These are phyloP conservation scores for Antennarius striatus DNA, from an alignment of 2,113 vertebrate genomes.

Conservation along the genomic window DNA sequence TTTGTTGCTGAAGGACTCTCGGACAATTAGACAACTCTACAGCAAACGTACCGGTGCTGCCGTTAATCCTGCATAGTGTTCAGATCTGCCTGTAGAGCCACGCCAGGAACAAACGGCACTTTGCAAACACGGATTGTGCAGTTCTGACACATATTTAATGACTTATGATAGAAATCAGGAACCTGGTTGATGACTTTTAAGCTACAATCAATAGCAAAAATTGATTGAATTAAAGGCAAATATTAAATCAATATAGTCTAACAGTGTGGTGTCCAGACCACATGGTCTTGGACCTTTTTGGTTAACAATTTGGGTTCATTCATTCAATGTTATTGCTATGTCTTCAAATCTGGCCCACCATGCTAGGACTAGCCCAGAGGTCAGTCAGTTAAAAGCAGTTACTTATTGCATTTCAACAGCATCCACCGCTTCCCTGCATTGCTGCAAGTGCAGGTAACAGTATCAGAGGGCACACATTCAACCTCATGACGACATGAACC, in stretches of 20 bases:
- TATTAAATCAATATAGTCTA: slow-evolving; percentile 1
- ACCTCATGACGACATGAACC: slow-evolving; percentile 58
- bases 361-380: slow-evolving; percentile 18
- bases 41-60: too few relatives aligned
- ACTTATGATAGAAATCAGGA: slow-evolving; percentile 28
- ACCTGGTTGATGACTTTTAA: not conserved
- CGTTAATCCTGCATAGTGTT: slow-evolving; percentile 18
- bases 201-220: slow-evolving; percentile 16
- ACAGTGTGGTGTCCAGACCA: slow-evolving; percentile 5
- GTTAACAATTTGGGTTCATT: slow-evolving; percentile 37
- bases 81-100: slow-evolving; percentile 8
- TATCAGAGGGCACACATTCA: slow-evolving; percentile 38
- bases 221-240: slow-evolving; percentile 38
- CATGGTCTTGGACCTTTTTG: slow-evolving; percentile 24
- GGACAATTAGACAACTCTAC: not conserved
- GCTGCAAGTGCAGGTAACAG: slow-evolving; percentile 28
- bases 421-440: slow-evolving; percentile 33
- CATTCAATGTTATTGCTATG: slow-evolving; percentile 50
- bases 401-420: slow-evolving; percentile 62
- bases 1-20: slow-evolving; percentile 7
- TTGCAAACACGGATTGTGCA: slow-evolving; percentile 6
- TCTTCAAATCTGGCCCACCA: slow-evolving; percentile 28
- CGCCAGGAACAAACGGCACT: not conserved
- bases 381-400: slow-evolving; percentile 50
- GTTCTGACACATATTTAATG: slow-evolving; percentile 1